phyloP scores from a whole-genome alignment of 35 echinoderm and acorn worm species.

The Acanthaster planci region DNA sequence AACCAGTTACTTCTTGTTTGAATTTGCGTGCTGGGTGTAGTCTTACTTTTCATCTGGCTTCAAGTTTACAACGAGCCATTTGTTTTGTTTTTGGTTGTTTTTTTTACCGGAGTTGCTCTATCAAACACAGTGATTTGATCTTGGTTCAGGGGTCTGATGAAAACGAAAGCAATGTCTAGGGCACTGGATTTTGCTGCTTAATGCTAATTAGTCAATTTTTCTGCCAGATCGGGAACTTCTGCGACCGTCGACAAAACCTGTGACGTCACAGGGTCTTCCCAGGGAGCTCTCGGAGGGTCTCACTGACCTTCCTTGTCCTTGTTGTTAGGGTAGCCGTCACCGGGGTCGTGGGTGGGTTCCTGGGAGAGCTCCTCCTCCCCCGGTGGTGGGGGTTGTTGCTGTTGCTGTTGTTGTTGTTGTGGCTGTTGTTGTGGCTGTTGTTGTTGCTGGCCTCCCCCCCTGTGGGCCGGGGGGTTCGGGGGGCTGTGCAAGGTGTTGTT shows the following conservation, averaged over 20 bases:
- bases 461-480: constrained; percentile 35
- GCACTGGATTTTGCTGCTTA: neutral
- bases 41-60: too few species aligned
- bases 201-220: neutral
- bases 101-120: too few species aligned
- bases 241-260: neutral
- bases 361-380: too few species aligned
- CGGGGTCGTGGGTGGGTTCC: too few species aligned
- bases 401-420: neutral
- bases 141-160: neutral
- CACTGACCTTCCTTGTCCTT: constrained; percentile 4
- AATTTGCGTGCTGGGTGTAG: too few species aligned
- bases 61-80: too few species aligned
- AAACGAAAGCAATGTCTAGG: neutral
- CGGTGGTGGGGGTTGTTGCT: too few species aligned
- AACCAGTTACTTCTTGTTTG: too few species aligned
- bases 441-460: neutral
- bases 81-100: too few species aligned
- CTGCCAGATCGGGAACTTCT: neutral
- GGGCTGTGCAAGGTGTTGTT: constrained; percentile 94
- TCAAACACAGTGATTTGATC: too few species aligned
- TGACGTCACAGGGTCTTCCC: neutral
- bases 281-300: neutral
- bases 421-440: neutral
- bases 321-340: neutral